Evolutionary conservation across 1,140 invertebrate species (phyloP), one percentile per base, ranked within the genome.

Genomic region (Argopecten irradians): DNA sequence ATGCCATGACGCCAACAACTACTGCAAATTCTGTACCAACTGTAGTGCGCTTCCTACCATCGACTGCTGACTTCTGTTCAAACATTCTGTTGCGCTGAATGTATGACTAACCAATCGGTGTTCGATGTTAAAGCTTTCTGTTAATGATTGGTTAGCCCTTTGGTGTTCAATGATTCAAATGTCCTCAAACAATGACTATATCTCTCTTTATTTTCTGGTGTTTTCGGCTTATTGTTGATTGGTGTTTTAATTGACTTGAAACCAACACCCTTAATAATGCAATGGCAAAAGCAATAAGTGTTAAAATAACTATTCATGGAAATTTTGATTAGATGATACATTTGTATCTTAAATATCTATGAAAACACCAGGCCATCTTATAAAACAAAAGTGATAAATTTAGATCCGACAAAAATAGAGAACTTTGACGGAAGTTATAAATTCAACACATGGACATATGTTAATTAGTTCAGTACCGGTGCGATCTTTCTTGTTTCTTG

Each of bases 1-100:
- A 71, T 71, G 55, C 55, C 55, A 71, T 71, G 55, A 71, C 55
- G 55, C 55, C 55, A 71, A 71, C 55, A 71, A 71, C 55, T 71
- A 71, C 55, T 71, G 55, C 55, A 71, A 71, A 71, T 71, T 71
- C 22, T 71, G 55, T 71, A 71, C 8, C 55, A 28, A 71, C 55
- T 71, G 55, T 71, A 71, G 55, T 71, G 55, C n/a, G 55, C 55
- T 71, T 71, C 55, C 55, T 16, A 71, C 28, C 22, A 71, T 71
- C 22, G 55, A 71, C 55, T 71, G 55, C 55, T 71, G 55, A 71
- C 55, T 71, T 71, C 22, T 71, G 55, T 28, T 46, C 43, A 8
- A 46, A 46, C 43, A 11, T 71, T 71, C 22, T 71, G 11, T 28
- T 28, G 22, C 55, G n/a, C n/a, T 28, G 55, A n/a, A 28, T 71